Evolutionary conservation across 2,888 invertebrate genomes (phyloP).

Genomic region (Acronicta alni): DNA sequence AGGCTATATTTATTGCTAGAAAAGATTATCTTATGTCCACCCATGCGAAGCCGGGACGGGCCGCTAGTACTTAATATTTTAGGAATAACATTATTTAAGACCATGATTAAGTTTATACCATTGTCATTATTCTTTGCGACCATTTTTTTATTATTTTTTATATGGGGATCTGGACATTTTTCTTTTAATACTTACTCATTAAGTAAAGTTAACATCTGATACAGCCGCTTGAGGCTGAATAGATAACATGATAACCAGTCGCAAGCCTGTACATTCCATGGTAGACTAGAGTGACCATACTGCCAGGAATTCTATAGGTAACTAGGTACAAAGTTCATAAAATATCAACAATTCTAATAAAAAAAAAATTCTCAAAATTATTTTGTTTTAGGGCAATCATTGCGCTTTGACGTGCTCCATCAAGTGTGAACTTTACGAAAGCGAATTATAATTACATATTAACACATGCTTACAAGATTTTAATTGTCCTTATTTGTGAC

Average conservation of each 20-base stretch:
- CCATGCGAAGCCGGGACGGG: no score
- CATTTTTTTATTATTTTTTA: no score
- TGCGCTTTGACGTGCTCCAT: neutral
- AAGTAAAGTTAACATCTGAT: neutral
- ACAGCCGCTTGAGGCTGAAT: neutral
- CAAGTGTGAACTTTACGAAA: constrained; percentile 17
- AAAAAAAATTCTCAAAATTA: no score
- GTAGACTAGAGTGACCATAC: neutral
- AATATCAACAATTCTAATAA: no score
- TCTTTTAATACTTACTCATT: neutral
- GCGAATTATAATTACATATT: constrained; percentile 22
- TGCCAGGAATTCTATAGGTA: neutral
- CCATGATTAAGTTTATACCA: no score
- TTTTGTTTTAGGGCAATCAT: neutral
- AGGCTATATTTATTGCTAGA: no score
- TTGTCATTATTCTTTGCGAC: no score
- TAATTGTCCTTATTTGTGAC: constrained; percentile 80
- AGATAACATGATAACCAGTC: neutral
- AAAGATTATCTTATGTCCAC: no score
- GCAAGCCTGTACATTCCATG: neutral
- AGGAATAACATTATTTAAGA: no score
- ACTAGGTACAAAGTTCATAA: no score
- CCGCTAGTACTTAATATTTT: no score
- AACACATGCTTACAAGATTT: constrained; percentile 57
- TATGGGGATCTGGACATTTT: no score